A percentile compares a stretch with the other conserved stretches of the same genome.
phyloP scores from a whole-genome alignment of 1,140 invertebrate species.

The Drosophila bocki region DNA sequence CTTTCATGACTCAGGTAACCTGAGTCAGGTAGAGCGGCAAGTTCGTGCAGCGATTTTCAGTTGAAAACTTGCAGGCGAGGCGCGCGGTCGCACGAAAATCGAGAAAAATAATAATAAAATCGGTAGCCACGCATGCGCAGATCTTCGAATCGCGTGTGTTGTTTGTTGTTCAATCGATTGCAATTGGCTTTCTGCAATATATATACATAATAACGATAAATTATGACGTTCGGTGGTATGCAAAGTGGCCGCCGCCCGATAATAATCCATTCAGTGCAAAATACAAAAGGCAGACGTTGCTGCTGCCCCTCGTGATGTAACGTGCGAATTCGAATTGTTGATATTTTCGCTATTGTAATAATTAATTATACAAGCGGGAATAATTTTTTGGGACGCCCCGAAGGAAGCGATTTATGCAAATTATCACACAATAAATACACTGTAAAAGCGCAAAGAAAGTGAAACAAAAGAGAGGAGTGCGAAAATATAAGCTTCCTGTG shows the following conservation, averaged over 20 bases:
- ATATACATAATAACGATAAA: slow-evolving; percentile 59
- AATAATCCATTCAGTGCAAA: slow-evolving; percentile 32
- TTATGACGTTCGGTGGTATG: slow-evolving; percentile 31
- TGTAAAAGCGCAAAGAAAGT: slow-evolving; percentile 44
- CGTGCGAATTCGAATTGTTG: slow-evolving; percentile 31
- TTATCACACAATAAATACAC: slow-evolving; percentile 33
- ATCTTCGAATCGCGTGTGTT: slow-evolving; percentile 44
- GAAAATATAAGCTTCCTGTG: slow-evolving; percentile 30
- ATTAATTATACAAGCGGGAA: slow-evolving; percentile 53
- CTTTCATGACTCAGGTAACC: slow-evolving; percentile 18
- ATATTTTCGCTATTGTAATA: slow-evolving; percentile 32
- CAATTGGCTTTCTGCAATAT: slow-evolving; percentile 53
- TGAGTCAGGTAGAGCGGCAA: slow-evolving; percentile 28
- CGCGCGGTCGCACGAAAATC: slow-evolving; percentile 46
- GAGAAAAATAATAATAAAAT: slow-evolving; percentile 11
- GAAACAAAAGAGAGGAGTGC: slow-evolving; percentile 14
- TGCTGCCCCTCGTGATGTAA: slow-evolving; percentile 26
- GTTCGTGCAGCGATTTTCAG: slow-evolving; percentile 43
- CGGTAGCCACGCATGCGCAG: slow-evolving; percentile 56
- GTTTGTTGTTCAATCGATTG: slow-evolving; percentile 56
- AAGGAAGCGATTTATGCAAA: slow-evolving; percentile 64
- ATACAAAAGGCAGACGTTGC: slow-evolving; percentile 25
- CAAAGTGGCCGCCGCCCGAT: slow-evolving; percentile 22
- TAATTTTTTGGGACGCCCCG: slow-evolving; percentile 20
- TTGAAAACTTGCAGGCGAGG: slow-evolving; percentile 53